phyloP scores from a whole-genome alignment of 2,113 vertebrate genomes.

The Heterochromis multidens region DNA sequence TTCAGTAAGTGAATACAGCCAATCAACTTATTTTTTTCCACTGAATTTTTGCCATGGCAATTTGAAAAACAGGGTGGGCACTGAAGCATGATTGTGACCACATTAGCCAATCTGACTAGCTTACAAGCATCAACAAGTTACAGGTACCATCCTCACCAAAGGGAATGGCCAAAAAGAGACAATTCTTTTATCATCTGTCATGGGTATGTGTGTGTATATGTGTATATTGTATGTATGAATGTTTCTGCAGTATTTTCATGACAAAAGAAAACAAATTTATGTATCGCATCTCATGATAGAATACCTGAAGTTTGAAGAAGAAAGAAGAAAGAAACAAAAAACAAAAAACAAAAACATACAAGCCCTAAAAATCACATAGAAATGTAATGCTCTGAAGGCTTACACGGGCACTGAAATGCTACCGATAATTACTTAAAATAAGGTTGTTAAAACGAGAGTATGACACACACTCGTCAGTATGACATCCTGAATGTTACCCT shows the following conservation, averaged over 20 bases:
- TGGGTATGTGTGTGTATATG: background rate
- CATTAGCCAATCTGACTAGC: background rate
- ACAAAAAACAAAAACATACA: background rate
- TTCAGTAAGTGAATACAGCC: background rate
- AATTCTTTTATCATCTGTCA: background rate
- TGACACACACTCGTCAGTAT: slow-evolving; percentile 13
- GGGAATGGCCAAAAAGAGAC: background rate
- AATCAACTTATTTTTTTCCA: background rate
- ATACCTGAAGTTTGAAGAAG: slow-evolving; percentile 4
- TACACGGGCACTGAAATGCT: slow-evolving; percentile 35
- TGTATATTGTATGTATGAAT: background rate
- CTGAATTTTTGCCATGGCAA: background rate
- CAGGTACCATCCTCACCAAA: background rate
- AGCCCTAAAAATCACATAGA: background rate
- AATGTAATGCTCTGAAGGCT: slow-evolving; percentile 31
- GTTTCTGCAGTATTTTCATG: background rate
- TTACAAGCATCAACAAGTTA: background rate
- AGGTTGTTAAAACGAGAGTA: slow-evolving; percentile 36
- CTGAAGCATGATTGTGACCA: background rate
- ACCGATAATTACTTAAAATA: slow-evolving; percentile 40
- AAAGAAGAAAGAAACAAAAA: background rate
- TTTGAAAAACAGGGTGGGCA: background rate
- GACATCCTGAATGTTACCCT: slow-evolving; percentile 38
- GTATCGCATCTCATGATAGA: slow-evolving; percentile 2
- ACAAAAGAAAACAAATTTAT: background rate